phyloP scores from a whole-genome alignment of 2,113 vertebrate species.

The Gallinago jamesoni region DNA sequence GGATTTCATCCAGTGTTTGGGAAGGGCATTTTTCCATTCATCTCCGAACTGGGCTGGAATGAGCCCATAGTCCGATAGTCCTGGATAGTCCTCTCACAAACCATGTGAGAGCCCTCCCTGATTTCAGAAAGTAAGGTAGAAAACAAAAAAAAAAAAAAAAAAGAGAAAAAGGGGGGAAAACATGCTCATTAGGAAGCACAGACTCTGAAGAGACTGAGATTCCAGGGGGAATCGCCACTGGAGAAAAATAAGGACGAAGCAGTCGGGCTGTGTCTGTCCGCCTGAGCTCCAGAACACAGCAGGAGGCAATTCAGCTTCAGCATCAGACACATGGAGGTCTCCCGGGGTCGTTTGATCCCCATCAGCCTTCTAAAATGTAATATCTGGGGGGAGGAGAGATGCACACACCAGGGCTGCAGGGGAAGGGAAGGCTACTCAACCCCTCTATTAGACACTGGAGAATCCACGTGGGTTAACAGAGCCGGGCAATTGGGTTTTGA shows the following conservation, averaged over 20 bases:
- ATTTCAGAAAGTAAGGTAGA: not conserved
- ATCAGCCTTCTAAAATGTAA: not conserved
- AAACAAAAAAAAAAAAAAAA: too few relatives aligned
- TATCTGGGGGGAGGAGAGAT: not conserved
- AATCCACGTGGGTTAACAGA: fast-evolving
- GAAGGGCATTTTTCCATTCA: not conserved
- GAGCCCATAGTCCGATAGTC: fast-evolving
- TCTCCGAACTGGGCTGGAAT: not conserved
- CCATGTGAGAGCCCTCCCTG: not conserved
- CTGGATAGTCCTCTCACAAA: too few relatives aligned
- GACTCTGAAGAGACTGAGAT: not conserved
- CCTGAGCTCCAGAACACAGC: fast-evolving
- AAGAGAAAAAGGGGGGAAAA: fast-evolving
- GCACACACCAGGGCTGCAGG: not conserved
- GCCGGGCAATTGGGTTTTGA: fast-evolving
- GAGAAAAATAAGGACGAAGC: not conserved
- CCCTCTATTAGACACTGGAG: not conserved
- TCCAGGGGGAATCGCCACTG: not conserved
- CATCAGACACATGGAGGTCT: fast-evolving
- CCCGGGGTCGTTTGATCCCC: fast-evolving
- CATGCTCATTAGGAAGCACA: not conserved
- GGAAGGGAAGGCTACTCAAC: not conserved
- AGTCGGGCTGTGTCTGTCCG: fast-evolving
- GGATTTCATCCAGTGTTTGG: not conserved
- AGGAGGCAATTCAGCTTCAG: not conserved